phyloP scores from a whole-genome alignment of 2,797 vertebrate species.

The Sebastes kiyomatsui region DNA sequence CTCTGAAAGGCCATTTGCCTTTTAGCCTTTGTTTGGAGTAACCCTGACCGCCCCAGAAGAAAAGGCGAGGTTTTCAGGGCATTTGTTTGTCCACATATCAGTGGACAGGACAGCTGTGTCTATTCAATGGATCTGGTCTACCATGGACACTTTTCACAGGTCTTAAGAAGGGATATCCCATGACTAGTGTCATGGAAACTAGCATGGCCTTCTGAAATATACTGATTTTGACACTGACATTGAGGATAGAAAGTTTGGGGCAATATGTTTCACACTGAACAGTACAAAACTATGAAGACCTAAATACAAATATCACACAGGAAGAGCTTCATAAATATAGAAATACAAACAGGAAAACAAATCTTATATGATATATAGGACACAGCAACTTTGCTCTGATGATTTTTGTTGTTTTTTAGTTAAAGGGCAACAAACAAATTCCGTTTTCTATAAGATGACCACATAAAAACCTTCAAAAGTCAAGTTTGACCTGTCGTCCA shows the following conservation, averaged over 20 bases:
- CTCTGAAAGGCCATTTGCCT: slow-evolving; percentile 83
- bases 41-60: slow-evolving; percentile 85
- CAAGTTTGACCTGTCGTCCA: slow-evolving; percentile 51
- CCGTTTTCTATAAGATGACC: not conserved
- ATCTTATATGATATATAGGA: no score
- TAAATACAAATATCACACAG: not conserved
- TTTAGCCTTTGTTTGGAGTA: slow-evolving; percentile 84
- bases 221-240: slow-evolving; percentile 47
- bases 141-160: slow-evolving; percentile 72
- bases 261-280: not conserved
- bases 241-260: not conserved
- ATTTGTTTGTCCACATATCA: slow-evolving; percentile 89
- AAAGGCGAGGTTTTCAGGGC: slow-evolving; percentile 79
- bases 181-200: slow-evolving; percentile 65
- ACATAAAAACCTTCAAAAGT: slow-evolving; percentile 35
- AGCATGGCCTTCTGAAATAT: slow-evolving; percentile 1
- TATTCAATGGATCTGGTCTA: slow-evolving; percentile 83
- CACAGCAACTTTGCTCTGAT: not conserved
- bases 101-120: slow-evolving; percentile 88
- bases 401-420: not conserved
- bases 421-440: not conserved
- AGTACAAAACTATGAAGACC: not conserved
- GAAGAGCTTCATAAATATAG: not conserved
- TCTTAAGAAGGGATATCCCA: slow-evolving; percentile 57
- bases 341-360: not conserved